Base-by-base conservation (phyloP, 2,113 vertebrate genomes). In the Lontra canadensis region DNA sequence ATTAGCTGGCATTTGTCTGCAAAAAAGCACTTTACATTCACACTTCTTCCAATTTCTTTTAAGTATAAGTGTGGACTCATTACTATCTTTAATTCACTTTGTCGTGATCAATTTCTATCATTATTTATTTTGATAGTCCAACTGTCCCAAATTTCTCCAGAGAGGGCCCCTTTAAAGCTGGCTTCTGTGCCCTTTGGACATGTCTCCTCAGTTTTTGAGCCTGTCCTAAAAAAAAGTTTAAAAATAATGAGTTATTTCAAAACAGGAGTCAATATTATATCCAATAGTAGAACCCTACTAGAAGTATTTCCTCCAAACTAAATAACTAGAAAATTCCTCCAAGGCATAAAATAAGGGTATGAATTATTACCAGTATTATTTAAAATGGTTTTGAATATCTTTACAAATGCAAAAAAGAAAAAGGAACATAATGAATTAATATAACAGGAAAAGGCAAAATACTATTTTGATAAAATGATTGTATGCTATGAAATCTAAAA, bases 161-260 rank as follows among this genome's bases (percentile, higher is more conserved):
- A 83, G 6, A 34, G 59, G 52, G n/a, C 11, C 15, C 39, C 63
- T 7, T 36, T 90, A 86, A 86, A 90, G n/a, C 31, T 67, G 31
- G 31, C 20, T 88, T 59, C n/a, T 59, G 8, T 52, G 11, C 49
- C 42, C 59, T 95, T 49, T 61, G 26, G 69, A 83, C 1, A 76
- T 44, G 20, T 52, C 39, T 47, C 21, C 29, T 67, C 34, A 61
- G 59, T 92, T 92, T 94, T 52, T 74, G 26, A 92, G 36, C 8
- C 34, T 42, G 36, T 88, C 21, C 8, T 74, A 81, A 74, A 87
- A 69, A 59, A 88, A 4, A 61, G 57, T 52, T 57, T 26, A 52
- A 92, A 92, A 92, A 44, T 88, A 76, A 92, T 47, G n/a, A 83
- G 3, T 20, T 88, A 89, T 63, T 88, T 91, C 36, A 88, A 90